Conservation (phyloP, 1,140 invertebrate species). For the Drosophila tropicalis region DNA sequence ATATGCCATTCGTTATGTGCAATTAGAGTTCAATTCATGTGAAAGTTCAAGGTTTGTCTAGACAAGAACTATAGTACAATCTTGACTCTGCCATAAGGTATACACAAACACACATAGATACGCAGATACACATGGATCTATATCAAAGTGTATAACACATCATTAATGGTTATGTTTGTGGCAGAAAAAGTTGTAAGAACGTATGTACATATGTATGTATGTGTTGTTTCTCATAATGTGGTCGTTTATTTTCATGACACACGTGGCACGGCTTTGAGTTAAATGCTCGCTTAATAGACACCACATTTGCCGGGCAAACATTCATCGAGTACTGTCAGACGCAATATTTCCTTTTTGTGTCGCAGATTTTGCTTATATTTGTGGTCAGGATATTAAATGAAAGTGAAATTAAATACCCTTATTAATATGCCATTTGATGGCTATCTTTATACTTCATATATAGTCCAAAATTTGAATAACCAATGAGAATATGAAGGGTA, state of each 20-base stretch:
- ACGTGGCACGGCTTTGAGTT: conserved; percentile 55
- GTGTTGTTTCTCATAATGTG: conserved; percentile 60
- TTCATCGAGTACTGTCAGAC: conserved; percentile 29
- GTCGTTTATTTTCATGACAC: conserved; percentile 71
- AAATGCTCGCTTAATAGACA: conserved; percentile 70
- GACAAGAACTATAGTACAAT: conserved; percentile 5
- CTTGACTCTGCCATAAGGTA: conserved; percentile 11
- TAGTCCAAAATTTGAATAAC: no score
- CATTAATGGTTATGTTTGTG: conserved; percentile 46
- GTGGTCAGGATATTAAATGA: conserved; percentile 14
- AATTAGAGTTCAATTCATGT: conserved; percentile 73
- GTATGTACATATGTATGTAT: conserved; percentile 38
- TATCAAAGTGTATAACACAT: conserved; percentile 56
- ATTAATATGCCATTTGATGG: conserved; percentile 26
- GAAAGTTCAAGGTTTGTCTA: conserved; percentile 56
- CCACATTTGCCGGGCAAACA: conserved; percentile 59
- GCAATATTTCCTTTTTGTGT: conserved; percentile 1
- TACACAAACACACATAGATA: background rate
- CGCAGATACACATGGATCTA: background rate
- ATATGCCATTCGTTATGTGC: conserved; percentile 70
- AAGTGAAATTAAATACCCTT: conserved; percentile 48
- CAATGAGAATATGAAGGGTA: background rate
- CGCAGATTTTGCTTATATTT: conserved; percentile 26
- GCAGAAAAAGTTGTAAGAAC: conserved; percentile 19
- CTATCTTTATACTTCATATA: no score